A percentile compares a stretch with the other conserved stretches of the same genome.
Conservation (phyloP, 2,888 invertebrate genomes). For the Dorcus hopei region DNA sequence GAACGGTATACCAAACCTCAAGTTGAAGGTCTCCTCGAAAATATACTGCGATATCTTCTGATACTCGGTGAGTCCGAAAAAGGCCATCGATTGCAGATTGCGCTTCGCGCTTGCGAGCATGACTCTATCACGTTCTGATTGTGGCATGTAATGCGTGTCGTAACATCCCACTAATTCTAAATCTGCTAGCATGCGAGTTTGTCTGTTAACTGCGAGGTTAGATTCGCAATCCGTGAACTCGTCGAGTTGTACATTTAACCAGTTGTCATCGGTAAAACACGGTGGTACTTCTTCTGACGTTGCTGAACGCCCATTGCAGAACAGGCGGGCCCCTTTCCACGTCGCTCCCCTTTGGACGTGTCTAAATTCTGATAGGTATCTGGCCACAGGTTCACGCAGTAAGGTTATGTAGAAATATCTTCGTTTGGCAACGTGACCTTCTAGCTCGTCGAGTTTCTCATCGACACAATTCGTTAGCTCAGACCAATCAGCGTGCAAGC, state of each 20-base stretch:
- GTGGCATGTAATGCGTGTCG: slow-evolving; percentile 74
- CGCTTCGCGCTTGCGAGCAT: slow-evolving; percentile 94
- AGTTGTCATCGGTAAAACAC: slow-evolving; percentile 74
- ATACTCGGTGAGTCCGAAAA: slow-evolving; percentile 94
- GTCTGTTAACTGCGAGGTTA: slow-evolving; percentile 94
- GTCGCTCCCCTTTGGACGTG: slow-evolving; percentile 97
- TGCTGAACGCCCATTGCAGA: slow-evolving; percentile 73
- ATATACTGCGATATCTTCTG: slow-evolving; percentile 91
- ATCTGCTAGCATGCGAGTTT: slow-evolving; percentile 97
- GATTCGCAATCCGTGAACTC: slow-evolving; percentile 89
- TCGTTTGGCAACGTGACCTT: slow-evolving; percentile 51
- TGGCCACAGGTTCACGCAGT: slow-evolving; percentile 86
- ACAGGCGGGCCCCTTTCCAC: slow-evolving; percentile 82
- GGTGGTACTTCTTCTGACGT: slow-evolving; percentile 79
- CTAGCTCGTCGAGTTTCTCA: slow-evolving; percentile 85
- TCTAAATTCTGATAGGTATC: slow-evolving; percentile 94
- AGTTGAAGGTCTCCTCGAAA: slow-evolving; percentile 90
- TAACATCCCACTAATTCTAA: slow-evolving; percentile 94
- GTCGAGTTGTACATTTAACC: slow-evolving; percentile 85
- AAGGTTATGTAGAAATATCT: slow-evolving; percentile 96
- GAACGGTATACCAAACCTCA: slow-evolving; percentile 85
- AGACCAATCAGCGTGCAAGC: slow-evolving; percentile 97
- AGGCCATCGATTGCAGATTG: slow-evolving; percentile 93
- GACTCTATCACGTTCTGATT: slow-evolving; percentile 73
- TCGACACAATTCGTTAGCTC: slow-evolving; percentile 92